Conservation (phyloP, 2,797 vertebrate species). For the Staurois parvus region DNA sequence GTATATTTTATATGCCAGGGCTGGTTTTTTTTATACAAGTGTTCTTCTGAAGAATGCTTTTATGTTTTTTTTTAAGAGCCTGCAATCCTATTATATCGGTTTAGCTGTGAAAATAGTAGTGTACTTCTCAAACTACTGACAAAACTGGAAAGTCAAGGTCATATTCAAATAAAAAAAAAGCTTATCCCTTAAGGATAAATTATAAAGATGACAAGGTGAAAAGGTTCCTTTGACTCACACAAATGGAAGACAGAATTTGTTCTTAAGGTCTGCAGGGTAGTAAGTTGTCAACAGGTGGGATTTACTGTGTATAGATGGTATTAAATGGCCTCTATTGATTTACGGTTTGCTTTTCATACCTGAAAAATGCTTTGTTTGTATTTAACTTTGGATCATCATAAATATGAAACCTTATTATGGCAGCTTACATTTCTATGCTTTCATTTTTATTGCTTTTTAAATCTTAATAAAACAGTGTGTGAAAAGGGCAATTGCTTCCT, state of each 20-base stretch:
- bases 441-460: neutral
- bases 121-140: neutral
- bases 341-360: neutral
- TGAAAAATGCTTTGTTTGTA: constrained; percentile 3
- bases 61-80: too few species aligned
- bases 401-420: neutral
- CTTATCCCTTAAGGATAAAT: constrained; percentile 4
- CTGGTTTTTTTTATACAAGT: too few species aligned
- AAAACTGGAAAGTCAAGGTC: constrained; percentile 24
- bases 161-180: constrained; percentile 17
- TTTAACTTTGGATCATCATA: constrained; percentile 5
- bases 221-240: neutral
- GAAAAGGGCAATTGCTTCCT: neutral
- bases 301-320: neutral
- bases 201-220: constrained; percentile 13
- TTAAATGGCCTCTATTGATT: neutral
- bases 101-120: neutral
- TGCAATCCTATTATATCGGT: neutral
- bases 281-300: constrained; percentile 17
- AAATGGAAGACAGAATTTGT: constrained; percentile 1
- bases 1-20: too few species aligned
- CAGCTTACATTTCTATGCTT: neutral
- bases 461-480: neutral
- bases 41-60: too few species aligned
- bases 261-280: neutral